Percentiles rank a stretch among this genome's conserved stretches.
Evolutionary conservation across 2,797 vertebrate genomes (phyloP).

Genomic region (Coracias cyanogaster): DNA sequence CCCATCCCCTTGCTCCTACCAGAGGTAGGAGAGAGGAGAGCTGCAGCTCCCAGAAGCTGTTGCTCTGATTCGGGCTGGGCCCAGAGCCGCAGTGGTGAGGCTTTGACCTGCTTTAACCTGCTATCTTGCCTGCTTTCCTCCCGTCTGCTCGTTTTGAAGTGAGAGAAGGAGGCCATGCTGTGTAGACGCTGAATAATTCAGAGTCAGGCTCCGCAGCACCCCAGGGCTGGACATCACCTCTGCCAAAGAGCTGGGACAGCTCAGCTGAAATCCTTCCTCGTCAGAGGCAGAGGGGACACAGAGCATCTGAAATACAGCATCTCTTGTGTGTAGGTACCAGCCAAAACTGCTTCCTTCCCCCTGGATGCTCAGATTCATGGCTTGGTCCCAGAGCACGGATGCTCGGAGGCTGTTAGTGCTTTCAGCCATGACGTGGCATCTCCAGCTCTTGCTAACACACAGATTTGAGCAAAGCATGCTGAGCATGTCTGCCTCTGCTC

Average conservation of each 20-base stretch:
- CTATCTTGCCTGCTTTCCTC: background rate
- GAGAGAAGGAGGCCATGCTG: conserved; percentile 71
- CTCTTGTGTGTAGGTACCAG: background rate
- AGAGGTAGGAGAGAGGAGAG: background rate
- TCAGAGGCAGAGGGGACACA: background rate
- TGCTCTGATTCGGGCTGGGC: background rate
- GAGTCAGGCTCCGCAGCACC: background rate
- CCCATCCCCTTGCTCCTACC: background rate
- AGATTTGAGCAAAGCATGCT: background rate
- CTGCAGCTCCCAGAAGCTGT: background rate
- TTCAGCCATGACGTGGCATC: background rate
- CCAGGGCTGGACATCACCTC: conserved; percentile 46
- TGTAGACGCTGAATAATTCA: conserved; percentile 84
- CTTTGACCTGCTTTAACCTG: conserved; percentile 52
- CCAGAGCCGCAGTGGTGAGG: background rate
- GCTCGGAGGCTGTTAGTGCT: background rate
- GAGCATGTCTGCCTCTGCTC: background rate
- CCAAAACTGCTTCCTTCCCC: background rate
- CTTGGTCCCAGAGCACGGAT: background rate
- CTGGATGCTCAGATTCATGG: background rate
- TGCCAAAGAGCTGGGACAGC: conserved; percentile 29
- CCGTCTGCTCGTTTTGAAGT: background rate
- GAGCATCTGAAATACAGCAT: background rate
- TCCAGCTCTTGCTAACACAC: background rate
- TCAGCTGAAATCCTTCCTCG: background rate